Evolutionary conservation across 1,140 invertebrate genomes (phyloP), one percentile per base, ranked within the genome.

Genomic region (Brachionus manjavacas): DNA sequence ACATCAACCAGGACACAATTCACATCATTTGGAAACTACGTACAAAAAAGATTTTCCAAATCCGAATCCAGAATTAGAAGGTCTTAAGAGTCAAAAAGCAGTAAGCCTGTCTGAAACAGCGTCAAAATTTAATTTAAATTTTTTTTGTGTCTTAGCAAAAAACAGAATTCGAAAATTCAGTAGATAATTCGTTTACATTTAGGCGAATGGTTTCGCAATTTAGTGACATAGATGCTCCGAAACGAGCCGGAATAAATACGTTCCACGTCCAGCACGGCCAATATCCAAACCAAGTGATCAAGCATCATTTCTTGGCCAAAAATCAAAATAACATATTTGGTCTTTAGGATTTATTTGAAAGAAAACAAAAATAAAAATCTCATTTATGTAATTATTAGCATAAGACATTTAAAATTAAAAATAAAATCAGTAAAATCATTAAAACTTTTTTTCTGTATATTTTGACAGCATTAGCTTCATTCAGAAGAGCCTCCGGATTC

Each of bases 241-340:
- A 70, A 72, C 60, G 81, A 70, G 70, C 64, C 46, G 81, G 81
- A 16, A 83, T 83, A 4, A 83, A 83, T 20, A 83, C 81, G 11
- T 83, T 83, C 20, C 81, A 83, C 39, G 35, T 83, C 25, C 81
- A 83, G 25, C 81, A 83, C 35, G 60, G 60, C 11, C 23, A 83
- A 23, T 83, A 83, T 83, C 79, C 79, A 20, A 81, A 81, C 25
- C 79, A 81, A 68, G 79, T 41, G 8, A 64, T 81, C n/a, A 81
- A 81, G 12, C 52, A 68, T 43, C 79, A 81, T 20, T 41, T 64
- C 14, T 16, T 81, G 25, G 25, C 49, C 52, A 81, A 81, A 46
- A 81, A 39, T 25, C 79, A 81, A 8, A 81, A 81, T 14, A 81
- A 81, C 3, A 52, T 76, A 76, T 76, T 76, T 49, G 72, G 72